Conservation (phyloP, 1,140 invertebrate genomes). For the Prorops nasuta region DNA sequence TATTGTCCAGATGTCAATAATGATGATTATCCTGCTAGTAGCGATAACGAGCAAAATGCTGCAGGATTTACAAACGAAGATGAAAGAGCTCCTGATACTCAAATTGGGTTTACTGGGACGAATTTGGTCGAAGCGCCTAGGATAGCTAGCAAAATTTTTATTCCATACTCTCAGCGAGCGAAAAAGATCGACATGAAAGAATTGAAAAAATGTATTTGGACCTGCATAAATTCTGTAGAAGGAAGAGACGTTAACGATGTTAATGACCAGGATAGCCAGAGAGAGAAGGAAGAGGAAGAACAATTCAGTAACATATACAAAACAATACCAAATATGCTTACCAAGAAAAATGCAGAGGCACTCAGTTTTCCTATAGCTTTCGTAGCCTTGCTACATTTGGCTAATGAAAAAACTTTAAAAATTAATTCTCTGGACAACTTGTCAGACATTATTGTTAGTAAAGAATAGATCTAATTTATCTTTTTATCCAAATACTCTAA, state of each 20-base stretch:
- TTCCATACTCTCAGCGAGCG: constrained; percentile 72
- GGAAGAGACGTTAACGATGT: constrained; percentile 33
- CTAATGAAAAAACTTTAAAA: constrained; percentile 68
- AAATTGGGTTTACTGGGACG: constrained; percentile 49
- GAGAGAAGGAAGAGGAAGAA: constrained; percentile 18
- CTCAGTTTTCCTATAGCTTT: constrained; percentile 74
- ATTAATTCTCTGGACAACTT: constrained; percentile 22
- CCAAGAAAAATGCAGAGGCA: constrained; percentile 65
- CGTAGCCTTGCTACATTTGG: constrained; percentile 74
- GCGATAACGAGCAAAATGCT: constrained; percentile 43
- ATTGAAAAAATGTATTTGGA: constrained; percentile 73
- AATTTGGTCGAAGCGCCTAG: constrained; percentile 62
- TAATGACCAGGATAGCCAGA: constrained; percentile 31
- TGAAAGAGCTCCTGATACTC: constrained; percentile 48
- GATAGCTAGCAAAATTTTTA: constrained; percentile 61
- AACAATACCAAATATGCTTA: constrained; percentile 61
- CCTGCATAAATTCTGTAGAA: constrained; percentile 38
- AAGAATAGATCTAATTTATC: constrained; percentile 11
- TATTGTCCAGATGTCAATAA: constrained; percentile 52
- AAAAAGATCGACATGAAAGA: constrained; percentile 81
- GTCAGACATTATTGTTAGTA: constrained; percentile 28
- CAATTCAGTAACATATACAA: constrained; percentile 61
- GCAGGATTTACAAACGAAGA: constrained; percentile 46
- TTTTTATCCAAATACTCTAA: too few relatives aligned
- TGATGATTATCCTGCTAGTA: constrained; percentile 39